A percentile compares a stretch with the other conserved stretches of the same genome.
phyloP scores from a whole-genome alignment of 64 coral and sea anemone genomes.

The Hydrozoanthus tunicans region DNA sequence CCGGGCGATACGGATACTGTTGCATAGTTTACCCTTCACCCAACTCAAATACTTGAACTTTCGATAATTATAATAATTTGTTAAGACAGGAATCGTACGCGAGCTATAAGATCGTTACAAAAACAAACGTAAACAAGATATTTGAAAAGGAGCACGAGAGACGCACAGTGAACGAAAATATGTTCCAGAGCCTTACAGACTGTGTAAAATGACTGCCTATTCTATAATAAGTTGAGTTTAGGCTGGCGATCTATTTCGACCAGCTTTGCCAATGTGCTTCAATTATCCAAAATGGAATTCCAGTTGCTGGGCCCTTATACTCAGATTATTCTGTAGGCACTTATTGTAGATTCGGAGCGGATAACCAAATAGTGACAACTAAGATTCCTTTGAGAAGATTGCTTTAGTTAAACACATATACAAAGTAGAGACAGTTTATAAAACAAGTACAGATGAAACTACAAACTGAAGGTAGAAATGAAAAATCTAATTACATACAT shows the following conservation, averaged over 20 bases:
- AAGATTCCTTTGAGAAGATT: no score
- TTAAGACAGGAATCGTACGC: not conserved
- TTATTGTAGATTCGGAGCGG: not conserved
- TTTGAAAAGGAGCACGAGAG: conserved; percentile 6
- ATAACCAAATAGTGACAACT: no score
- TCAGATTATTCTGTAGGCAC: not conserved
- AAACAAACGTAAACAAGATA: conserved; percentile 13
- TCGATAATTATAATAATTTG: conserved; percentile 7
- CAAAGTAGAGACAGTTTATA: no score
- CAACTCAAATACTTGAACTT: not conserved
- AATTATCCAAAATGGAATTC: not conserved
- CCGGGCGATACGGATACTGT: not conserved
- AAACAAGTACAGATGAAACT: no score
- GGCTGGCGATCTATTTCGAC: not conserved
- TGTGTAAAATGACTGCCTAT: conserved; percentile 4
- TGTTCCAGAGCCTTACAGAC: conserved; percentile 5
- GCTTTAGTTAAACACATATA: no score
- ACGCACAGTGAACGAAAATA: not conserved
- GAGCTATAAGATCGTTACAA: conserved; percentile 7
- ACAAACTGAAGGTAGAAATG: no score
- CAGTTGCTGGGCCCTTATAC: not conserved
- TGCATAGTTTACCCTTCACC: not conserved
- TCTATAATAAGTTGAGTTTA: not conserved
- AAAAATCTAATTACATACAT: no score
- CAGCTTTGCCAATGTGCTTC: conserved; percentile 10